Evolutionary conservation across 2,113 vertebrate genomes (phyloP), one percentile per base, ranked within the genome.

Genomic region (Benitochromis conjunctus): DNA sequence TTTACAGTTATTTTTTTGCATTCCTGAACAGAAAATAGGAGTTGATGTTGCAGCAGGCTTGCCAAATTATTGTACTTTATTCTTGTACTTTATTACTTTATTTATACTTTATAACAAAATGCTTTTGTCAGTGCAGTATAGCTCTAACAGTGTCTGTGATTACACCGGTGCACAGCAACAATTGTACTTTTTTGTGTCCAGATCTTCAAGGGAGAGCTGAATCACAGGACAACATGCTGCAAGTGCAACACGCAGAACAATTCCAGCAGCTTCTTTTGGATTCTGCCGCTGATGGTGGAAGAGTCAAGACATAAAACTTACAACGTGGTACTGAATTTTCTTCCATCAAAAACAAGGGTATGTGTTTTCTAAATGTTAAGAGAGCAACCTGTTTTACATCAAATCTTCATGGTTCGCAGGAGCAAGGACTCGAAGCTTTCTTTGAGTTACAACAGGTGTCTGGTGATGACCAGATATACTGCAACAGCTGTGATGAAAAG

Each of bases 401-500:
- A 2, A 36, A 19, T 38, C 1, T 7, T 4, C 3, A 11, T 2
- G 82, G 1, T 80, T 81, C 84, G 2, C 76, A 96, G 95, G 0
- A 14, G 4, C 36, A 84, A 18, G 92, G 92, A 13, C 41, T 94
- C 43, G 0, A 83, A 19, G 31, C 31, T 1, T 95, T 95, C 83
- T 94, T 95, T 53, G 81, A 57, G 6, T 2, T 10, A n/a, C 86
- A 88, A 41, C 81, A 9, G 18, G 51, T 95, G 60, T 34, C 51
- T 7, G 86, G 88, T 24, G 93, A 94, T 1, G 88, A 96, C 83
- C 92, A 89, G 92, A 76, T 95, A 58, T 95, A 87, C 83, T 96
- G 95, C 86, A 80, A 14, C 11, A 1, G 0, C 1, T 96, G 96
- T 77, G 24, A 80, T 1, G 1, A 76, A 29, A 95, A 96, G 86